phyloP scores from a whole-genome alignment of 2,888 invertebrate species.

The Cephus sareptanus region DNA sequence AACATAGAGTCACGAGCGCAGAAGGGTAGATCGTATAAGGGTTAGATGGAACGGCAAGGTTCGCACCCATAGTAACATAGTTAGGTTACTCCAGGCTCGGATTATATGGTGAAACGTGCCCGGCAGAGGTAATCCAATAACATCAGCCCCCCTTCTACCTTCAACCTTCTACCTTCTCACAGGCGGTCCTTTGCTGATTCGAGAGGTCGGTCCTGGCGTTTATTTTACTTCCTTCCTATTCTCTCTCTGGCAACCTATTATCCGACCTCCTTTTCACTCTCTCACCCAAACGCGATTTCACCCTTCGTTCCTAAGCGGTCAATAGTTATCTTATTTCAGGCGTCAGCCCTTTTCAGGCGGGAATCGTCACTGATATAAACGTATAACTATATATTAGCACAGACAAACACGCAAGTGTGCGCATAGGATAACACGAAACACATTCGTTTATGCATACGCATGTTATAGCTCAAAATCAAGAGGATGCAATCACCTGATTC shows the following conservation, averaged over 20 bases:
- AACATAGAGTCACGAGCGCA: not conserved
- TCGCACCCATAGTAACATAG: not conserved
- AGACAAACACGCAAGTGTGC: not conserved
- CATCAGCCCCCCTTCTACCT: constrained; percentile 14
- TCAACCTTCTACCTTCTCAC: not conserved
- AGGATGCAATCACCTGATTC: not conserved
- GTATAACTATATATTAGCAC: not conserved
- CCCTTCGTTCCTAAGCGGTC: not conserved
- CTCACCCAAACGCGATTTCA: not conserved
- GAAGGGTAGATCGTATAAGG: not conserved
- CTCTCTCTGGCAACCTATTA: not conserved
- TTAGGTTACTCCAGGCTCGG: constrained; percentile 25
- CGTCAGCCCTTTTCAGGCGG: not conserved
- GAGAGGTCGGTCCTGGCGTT: not conserved
- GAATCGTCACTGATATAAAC: not conserved
- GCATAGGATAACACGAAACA: not conserved
- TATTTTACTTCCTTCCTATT: not conserved
- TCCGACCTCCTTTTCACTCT: not conserved
- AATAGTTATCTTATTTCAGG: not conserved
- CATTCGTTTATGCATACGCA: not conserved
- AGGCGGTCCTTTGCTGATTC: not conserved
- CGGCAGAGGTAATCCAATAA: constrained; percentile 43
- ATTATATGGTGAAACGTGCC: constrained; percentile 40
- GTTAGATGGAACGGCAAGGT: not conserved
- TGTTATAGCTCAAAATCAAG: not conserved